Conservation (phyloP, 92 coral and sea anemone species). For the Phenganax marumi region DNA sequence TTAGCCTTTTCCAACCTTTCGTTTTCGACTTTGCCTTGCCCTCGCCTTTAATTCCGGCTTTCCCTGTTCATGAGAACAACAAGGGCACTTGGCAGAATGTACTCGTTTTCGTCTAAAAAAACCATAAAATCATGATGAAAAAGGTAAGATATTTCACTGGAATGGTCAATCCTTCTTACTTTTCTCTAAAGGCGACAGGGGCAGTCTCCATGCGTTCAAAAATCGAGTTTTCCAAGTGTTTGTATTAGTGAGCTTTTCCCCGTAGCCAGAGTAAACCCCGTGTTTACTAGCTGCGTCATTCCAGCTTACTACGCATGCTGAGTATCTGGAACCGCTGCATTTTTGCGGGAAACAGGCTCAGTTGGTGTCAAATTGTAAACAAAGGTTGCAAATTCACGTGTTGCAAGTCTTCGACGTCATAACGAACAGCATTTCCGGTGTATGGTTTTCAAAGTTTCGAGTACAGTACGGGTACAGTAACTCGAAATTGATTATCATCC, state of each 20-base stretch:
- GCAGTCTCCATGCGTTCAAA: conserved; percentile 67
- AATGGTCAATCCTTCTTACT: conserved; percentile 54
- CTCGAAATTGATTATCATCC: too few species aligned
- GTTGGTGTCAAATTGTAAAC: conserved; percentile 2
- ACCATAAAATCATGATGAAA: not conserved
- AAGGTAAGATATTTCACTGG: conserved; percentile 1
- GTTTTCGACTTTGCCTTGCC: conserved; percentile 72
- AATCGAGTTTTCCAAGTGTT: conserved; percentile 26
- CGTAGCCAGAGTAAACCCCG: conserved; percentile 51
- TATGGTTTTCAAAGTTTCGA: not conserved
- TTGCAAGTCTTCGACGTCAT: not conserved
- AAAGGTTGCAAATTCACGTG: conserved; percentile 6
- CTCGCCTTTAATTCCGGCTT: conserved; percentile 82
- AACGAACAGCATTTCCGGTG: conserved; percentile 10
- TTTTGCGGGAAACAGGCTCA: conserved; percentile 43
- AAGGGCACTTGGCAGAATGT: conserved; percentile 92
- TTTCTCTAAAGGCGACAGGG: conserved; percentile 73
- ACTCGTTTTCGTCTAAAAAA: conserved; percentile 88
- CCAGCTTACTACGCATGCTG: conserved; percentile 18
- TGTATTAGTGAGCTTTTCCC: conserved; percentile 11
- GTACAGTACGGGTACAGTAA: too few species aligned
- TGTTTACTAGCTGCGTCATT: conserved; percentile 37
- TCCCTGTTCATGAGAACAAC: conserved; percentile 78
- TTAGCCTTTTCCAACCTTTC: conserved; percentile 30
- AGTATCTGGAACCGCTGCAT: conserved; percentile 18